Percentiles rank a stretch among this genome's conserved stretches.
Evolutionary conservation across 2,888 invertebrate species (phyloP).

Genomic region (Caradrina clavipalpis): DNA sequence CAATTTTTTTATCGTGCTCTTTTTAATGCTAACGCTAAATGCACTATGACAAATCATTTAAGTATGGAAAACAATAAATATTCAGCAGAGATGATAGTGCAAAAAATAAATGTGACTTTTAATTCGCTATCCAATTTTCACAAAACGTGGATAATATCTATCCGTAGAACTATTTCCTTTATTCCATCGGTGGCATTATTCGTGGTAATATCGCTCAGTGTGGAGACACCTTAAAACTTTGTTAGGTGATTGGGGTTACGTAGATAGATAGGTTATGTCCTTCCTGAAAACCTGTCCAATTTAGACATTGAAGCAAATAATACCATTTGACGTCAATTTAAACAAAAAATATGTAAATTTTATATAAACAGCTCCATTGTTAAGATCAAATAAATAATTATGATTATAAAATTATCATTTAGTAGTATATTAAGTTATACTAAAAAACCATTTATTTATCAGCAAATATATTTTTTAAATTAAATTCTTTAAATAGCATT

Average conservation of each 20-base stretch:
- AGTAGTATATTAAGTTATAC: not conserved
- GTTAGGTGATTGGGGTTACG: not conserved
- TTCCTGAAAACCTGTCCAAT: slow-evolving; percentile 31
- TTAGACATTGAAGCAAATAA: slow-evolving; percentile 60
- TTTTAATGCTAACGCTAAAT: too few relatives aligned
- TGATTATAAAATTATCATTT: slow-evolving; percentile 7
- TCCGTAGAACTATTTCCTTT: too few relatives aligned
- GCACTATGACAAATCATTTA: too few relatives aligned
- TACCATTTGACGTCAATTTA: slow-evolving; percentile 57
- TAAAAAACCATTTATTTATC: not conserved
- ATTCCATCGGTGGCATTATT: too few relatives aligned
- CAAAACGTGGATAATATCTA: too few relatives aligned
- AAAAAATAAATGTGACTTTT: too few relatives aligned
- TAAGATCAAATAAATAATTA: slow-evolving; percentile 2
- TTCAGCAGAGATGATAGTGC: too few relatives aligned
- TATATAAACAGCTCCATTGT: slow-evolving; percentile 40
- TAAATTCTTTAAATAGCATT: not conserved
- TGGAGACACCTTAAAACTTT: not conserved
- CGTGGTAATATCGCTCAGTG: too few relatives aligned
- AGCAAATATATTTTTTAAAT: not conserved
- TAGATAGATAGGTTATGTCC: not conserved
- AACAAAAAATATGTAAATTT: slow-evolving; percentile 55
- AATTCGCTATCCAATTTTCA: too few relatives aligned
- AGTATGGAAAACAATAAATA: too few relatives aligned
- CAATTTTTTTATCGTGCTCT: too few relatives aligned